These are phyloP conservation scores for Hypotaenidia philippensis DNA, from an alignment of 2,797 vertebrate genomes.

Conservation along the genomic window DNA sequence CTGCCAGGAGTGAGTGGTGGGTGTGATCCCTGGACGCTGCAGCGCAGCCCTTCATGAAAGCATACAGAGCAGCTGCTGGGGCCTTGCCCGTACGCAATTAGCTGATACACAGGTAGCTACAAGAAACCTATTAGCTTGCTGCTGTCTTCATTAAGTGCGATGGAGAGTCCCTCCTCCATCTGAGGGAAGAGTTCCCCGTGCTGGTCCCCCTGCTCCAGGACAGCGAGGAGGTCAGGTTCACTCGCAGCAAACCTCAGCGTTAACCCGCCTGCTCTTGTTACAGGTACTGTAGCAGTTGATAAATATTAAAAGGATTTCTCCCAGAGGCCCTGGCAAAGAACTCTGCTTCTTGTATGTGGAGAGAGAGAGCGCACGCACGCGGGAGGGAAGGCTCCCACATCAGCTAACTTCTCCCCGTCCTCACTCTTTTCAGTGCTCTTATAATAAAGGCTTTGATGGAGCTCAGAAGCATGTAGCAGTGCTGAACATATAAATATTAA, in stretches of 20 bases:
- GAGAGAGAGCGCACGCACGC: background rate
- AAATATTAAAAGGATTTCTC: slow-evolving; percentile 75
- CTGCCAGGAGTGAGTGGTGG: background rate
- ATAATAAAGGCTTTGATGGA: slow-evolving; percentile 71
- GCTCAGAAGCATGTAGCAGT: slow-evolving; percentile 57
- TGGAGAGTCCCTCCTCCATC: background rate
- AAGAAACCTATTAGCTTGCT: background rate
- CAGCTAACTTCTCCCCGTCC: slow-evolving; percentile 35
- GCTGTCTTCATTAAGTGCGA: background rate
- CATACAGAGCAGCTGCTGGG: accelerated
- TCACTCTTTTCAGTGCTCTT: slow-evolving; percentile 50
- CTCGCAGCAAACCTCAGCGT: slow-evolving; percentile 1
- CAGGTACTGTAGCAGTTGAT: slow-evolving; percentile 41
- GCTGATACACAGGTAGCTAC: background rate
- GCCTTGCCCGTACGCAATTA: accelerated
- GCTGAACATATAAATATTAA: slow-evolving; percentile 77
- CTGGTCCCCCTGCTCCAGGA: background rate
- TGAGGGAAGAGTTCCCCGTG: background rate
- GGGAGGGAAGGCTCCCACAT: slow-evolving; percentile 1
- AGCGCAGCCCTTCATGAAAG: accelerated
- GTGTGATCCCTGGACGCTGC: accelerated
- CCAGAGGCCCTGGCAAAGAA: slow-evolving; percentile 51
- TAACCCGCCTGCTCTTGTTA: slow-evolving; percentile 21
- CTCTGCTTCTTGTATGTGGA: background rate
- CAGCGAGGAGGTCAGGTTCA: background rate